Evolutionary conservation across 2,113 vertebrate genomes (phyloP), one percentile per base, ranked within the genome.

Genomic region (Erythrolamprus reginae): DNA sequence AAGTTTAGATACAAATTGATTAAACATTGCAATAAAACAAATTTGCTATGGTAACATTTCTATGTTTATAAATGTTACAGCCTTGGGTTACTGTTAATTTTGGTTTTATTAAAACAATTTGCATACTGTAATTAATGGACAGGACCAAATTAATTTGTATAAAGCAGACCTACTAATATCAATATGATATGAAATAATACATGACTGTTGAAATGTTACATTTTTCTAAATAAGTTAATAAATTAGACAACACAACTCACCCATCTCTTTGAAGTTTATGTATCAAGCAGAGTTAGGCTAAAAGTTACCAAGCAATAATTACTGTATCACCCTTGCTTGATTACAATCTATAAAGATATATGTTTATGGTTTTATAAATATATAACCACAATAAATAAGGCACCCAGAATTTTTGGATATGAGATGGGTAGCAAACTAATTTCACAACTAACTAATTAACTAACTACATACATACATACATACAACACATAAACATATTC

Each of bases 291-390:
- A 48, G 42, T 88, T 77, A 92, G 85, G 87, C 26, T 82, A 87
- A 90, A 90, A 13, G n/a, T 10, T 82, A 8, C 42, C n/a, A 92
- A 86, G 51, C 89, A 83, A 84, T 86, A 92, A 86, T 93, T 85
- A 8, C 53, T 93, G 48, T 51, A 52, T 89, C 52, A 95, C 90
- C 90, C 90, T 92, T 88, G 86, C 92, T 94, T 13, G 90, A 94
- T 91, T 92, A 92, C 82, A 86, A 38, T 86, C 83, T 84, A 84
- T 88, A 89, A 94, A 52, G 48, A 86, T 84, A 87, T 87, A 84
- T 88, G 0, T 77, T 77, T 42, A 77, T 77, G 17, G 38, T 33
- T 77, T 77, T 88, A 51, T n/a, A 45, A 5, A 51, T 50, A 15
- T 19, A 61, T 50, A 89, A 38, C 38, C 42, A 47, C 51, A 26